phyloP scores from a whole-genome alignment of 2,113 vertebrate genomes.

The Tragelaphus strepsiceros region DNA sequence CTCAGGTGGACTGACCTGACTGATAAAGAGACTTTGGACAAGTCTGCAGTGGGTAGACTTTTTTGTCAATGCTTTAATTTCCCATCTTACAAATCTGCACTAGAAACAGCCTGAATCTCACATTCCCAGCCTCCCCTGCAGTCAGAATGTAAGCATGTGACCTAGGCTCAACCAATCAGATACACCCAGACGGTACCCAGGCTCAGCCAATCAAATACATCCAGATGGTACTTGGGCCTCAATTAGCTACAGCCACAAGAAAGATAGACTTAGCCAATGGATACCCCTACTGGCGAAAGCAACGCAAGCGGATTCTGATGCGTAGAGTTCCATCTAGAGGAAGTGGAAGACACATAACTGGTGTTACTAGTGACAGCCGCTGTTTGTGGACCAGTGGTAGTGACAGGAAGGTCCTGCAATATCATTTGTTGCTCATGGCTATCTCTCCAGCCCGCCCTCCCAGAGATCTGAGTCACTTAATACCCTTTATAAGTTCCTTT shows the following conservation, averaged over 20 bases:
- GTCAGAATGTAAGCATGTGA: neutral
- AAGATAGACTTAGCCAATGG: neutral
- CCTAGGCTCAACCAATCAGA: neutral
- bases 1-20: neutral
- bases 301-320: neutral
- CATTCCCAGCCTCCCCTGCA: neutral
- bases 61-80: neutral
- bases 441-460: neutral
- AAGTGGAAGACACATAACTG: neutral
- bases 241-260: fast-evolving
- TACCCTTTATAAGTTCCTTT: neutral
- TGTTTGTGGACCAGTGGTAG: neutral
- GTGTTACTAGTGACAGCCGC: neutral
- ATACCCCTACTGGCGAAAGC: neutral
- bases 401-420: neutral
- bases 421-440: neutral
- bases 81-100: neutral
- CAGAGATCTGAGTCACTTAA: neutral
- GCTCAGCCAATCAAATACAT: neutral
- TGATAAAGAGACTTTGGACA: neutral
- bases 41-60: neutral
- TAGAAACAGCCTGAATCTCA: neutral
- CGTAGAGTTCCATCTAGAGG: neutral
- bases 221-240: neutral
- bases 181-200: neutral